Base-by-base conservation (phyloP, 2,797 vertebrate species). In the Semaprochilodus insignis region DNA sequence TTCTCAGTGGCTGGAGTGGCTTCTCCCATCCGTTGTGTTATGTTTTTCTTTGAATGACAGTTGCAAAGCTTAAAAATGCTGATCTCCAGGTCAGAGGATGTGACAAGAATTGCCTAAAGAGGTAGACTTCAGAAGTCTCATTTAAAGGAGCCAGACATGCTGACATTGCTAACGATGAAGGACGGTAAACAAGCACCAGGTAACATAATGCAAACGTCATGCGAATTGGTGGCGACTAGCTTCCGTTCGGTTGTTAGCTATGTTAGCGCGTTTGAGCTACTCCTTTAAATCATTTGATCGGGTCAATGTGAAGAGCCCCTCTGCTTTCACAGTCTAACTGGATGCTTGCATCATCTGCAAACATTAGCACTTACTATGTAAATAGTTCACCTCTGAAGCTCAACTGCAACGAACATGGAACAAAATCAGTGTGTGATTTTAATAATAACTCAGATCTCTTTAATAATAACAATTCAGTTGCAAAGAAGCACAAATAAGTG, bases 301-400 rank as follows among this genome's bases (percentile, higher is more conserved):
- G 21, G 54, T 31, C 31, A 3, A 31, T 52, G 27, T 57, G 71
- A 11, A 19, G 19, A 36, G 1, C 16, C n/a, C 23, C 55, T 51
- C 59, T 5, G 44, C 31, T 15, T 76, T 66, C 6, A 71, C 66
- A 57, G 67, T 74, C 67, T 80, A 48, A 52, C 51, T 76, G 65
- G 59, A 81, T 16, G 23, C 54, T 66, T 27, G 40, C 77, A 16
- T 66, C 36, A 27, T 74, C 80, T 67, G 66, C 19, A 23, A 21
- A 72, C 67, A 52, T 66, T 34, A 84, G 83, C 80, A 84, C 77
- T 82, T 80, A 86, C 27, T 25, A 48, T 82, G 81, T 85, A 80
- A 72, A 82, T 82, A 85, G 66, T 82, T 78, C 81, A 81, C 54
- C 52, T 0, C 11, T 52, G 16, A 77, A 62, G 51, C 51, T 62